Base-by-base conservation (phyloP, 2,113 vertebrate species). In the Ranitomeya imitator region DNA sequence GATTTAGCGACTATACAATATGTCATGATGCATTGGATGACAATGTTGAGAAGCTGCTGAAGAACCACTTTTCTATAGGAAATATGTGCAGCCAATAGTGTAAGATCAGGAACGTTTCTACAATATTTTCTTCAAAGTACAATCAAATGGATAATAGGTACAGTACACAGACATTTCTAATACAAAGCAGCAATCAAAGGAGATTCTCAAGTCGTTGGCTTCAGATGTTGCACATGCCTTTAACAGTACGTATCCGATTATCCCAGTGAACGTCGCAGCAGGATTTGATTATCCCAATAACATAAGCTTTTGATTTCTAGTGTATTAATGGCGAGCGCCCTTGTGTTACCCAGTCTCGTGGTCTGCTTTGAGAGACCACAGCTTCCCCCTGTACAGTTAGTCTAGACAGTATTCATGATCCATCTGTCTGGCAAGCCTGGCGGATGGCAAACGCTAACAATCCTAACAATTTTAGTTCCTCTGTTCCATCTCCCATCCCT, bases 361-460 rank as follows among this genome's bases (percentile, higher is more conserved):
- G 94, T 89, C 91, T 92, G 94, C 95, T 95, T 95, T 96, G 91
- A 93, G 95, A 95, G 95, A 95, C 94, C 94, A 92, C 92, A 93
- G 93, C 94, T 95, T 93, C 90, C 92, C 93, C 94, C 94, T 93
- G 94, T 95, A 94, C 92, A 76, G 31, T 76, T 45, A 76, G 97
- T 98, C 97, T 98, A 98, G 97, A 98, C 97, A 94, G 96, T 98
- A 98, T 98, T 99, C 97, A 99, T 98, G 97, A 97, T 97, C 98
- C 97, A 97, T 97, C 96, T 99, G 98, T 97, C 96, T 98, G 96
- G 95, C 96, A 95, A 94, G 96, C 94, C 95, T 95, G 95, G 95
- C 93, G 95, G 96, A 96, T 96, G 96, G 96, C 95, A 96, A 96
- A 96, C 96, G 96, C 96, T 94, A 97, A 97, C 94, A 95, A 96